These are phyloP conservation scores for Drosophila formosana DNA, from an alignment of 2,888 invertebrate species.

Conservation along the genomic window DNA sequence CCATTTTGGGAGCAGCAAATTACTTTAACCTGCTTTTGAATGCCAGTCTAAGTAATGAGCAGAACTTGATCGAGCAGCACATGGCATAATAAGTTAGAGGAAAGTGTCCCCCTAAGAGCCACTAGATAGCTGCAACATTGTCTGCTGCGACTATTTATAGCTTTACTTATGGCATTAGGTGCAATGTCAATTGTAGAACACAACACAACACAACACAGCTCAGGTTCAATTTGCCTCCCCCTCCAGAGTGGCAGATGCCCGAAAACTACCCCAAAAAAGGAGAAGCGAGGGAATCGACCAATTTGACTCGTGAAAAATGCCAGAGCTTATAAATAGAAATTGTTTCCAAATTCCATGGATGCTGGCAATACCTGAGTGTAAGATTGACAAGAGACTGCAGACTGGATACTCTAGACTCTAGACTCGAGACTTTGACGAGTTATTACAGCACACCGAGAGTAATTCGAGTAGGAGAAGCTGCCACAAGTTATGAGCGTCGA, in stretches of 20 bases:
- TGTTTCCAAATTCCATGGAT: slow-evolving; percentile 50
- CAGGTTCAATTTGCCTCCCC: slow-evolving; percentile 70
- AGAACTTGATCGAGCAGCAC: slow-evolving; percentile 20
- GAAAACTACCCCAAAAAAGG: slow-evolving; percentile 60
- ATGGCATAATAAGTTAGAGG: slow-evolving; percentile 57
- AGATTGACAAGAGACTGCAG: slow-evolving; percentile 43
- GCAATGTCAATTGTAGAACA: slow-evolving; percentile 65
- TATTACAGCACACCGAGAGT: slow-evolving; percentile 66
- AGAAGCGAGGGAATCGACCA: slow-evolving; percentile 54
- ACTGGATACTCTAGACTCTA: slow-evolving; percentile 15
- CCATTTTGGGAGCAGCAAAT: neutral
- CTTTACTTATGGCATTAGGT: slow-evolving; percentile 29
- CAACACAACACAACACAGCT: slow-evolving; percentile 35
- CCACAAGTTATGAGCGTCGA: slow-evolving; percentile 70
- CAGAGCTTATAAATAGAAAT: slow-evolving; percentile 67
- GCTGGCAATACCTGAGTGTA: slow-evolving; percentile 56
- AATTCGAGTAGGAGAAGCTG: slow-evolving; percentile 67
- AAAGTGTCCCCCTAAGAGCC: slow-evolving; percentile 61
- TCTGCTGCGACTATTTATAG: slow-evolving; percentile 53
- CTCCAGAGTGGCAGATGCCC: slow-evolving; percentile 49
- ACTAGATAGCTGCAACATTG: slow-evolving; percentile 21
- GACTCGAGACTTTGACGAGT: slow-evolving; percentile 60
- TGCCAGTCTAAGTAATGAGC: neutral
- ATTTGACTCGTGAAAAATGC: slow-evolving; percentile 70
- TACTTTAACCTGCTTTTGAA: slow-evolving; percentile 7